phyloP scores from a whole-genome alignment of 2,797 vertebrate species.

The Ctenopoma multispine region DNA sequence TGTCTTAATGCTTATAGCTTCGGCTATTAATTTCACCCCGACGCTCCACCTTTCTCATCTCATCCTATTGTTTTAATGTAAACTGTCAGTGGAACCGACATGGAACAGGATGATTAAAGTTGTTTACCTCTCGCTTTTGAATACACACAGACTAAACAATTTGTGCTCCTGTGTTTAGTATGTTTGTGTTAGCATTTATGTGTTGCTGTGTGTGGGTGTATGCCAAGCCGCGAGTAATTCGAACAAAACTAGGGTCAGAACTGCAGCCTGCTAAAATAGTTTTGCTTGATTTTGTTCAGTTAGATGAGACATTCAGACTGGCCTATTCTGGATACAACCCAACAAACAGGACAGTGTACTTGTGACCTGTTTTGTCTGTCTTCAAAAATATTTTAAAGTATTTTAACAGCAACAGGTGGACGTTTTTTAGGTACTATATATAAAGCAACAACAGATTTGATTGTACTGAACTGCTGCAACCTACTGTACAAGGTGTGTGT shows the following conservation, averaged over 20 bases:
- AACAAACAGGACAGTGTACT: conserved; percentile 1
- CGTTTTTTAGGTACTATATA: neutral
- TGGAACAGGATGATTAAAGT: conserved; percentile 66
- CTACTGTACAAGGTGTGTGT: neutral
- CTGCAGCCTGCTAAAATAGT: neutral
- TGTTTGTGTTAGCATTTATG: conserved; percentile 21
- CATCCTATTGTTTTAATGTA: conserved; percentile 48
- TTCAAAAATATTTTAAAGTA: conserved; percentile 13
- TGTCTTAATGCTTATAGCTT: conserved; percentile 35
- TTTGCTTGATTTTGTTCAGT: conserved; percentile 28
- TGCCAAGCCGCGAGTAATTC: conserved; percentile 38
- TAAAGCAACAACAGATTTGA: neutral
- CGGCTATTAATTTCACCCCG: neutral
- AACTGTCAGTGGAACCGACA: conserved; percentile 63
- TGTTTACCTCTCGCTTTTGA: conserved; percentile 62
- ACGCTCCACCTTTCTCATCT: conserved; percentile 38
- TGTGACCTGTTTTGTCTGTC: neutral
- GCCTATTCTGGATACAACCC: conserved; percentile 3
- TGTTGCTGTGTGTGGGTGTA: conserved; percentile 5
- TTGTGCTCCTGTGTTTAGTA: conserved; percentile 20
- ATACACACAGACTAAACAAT: conserved; percentile 55
- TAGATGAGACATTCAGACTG: conserved; percentile 4
- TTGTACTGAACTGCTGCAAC: neutral
- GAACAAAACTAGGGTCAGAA: conserved; percentile 43
- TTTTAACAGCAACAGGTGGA: conserved; percentile 21